phyloP scores from a whole-genome alignment of 1,140 invertebrate species.

The Pantala flavescens region DNA sequence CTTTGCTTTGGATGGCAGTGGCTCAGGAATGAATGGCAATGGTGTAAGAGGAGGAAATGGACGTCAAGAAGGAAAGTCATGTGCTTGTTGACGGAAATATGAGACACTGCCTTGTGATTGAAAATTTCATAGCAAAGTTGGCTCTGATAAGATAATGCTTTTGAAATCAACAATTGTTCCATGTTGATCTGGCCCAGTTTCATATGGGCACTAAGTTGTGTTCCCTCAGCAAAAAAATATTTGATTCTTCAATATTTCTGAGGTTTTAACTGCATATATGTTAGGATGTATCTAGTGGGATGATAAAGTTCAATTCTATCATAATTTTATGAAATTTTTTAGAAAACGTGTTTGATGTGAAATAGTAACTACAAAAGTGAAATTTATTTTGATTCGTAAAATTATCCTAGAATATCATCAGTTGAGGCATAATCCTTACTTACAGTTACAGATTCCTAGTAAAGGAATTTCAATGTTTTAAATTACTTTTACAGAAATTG shows the following conservation, averaged over 20 bases:
- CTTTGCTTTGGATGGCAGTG: not conserved
- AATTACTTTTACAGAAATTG: not conserved
- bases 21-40: not conserved
- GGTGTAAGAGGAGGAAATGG: not conserved
- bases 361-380: not conserved
- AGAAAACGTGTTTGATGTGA: not conserved
- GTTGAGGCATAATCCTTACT: not conserved
- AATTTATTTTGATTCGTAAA: not conserved
- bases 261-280: not conserved
- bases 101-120: not conserved
- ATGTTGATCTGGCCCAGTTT: not conserved
- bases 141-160: not conserved
- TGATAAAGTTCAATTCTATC: not conserved
- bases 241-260: not conserved
- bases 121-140: not conserved
- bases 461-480: not conserved
- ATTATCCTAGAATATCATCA: too few species aligned
- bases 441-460: not conserved
- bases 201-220: not conserved
- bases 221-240: not conserved
- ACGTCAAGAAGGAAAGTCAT: not conserved
- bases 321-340: not conserved
- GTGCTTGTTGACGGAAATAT: not conserved
- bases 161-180: not conserved
- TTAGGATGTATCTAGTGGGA: not conserved